A percentile compares a stretch with the other conserved stretches of the same genome.
These are phyloP conservation scores for Syngnathus floridae DNA, from an alignment of 2,113 vertebrate species.

Conservation along the genomic window DNA sequence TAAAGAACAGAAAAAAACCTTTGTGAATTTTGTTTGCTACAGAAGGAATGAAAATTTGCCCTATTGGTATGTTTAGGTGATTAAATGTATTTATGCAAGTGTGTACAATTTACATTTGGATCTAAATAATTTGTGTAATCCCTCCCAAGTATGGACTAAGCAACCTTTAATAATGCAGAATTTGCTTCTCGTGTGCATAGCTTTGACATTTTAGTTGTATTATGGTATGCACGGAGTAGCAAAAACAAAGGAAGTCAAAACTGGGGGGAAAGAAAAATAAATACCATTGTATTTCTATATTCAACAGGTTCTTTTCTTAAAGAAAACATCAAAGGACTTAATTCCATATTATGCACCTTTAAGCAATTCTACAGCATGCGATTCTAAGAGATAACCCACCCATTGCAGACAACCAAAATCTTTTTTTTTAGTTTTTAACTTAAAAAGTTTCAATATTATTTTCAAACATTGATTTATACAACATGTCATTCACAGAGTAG, in stretches of 20 bases:
- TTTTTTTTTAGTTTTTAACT: conserved; percentile 87
- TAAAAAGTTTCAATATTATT: conserved; percentile 99
- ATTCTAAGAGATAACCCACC: conserved; percentile 99
- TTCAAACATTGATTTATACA: conserved; percentile 99
- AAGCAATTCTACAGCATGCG: conserved; percentile 99
- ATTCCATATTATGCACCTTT: conserved; percentile 92
- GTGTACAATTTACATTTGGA: conserved; percentile 61
- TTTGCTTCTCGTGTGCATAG: conserved; percentile 82
- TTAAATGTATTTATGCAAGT: conserved; percentile 49
- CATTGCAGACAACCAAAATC: conserved; percentile 88
- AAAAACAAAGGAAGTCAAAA: conserved; percentile 49
- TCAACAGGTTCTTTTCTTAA: conserved; percentile 92
- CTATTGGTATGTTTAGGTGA: conserved; percentile 54
- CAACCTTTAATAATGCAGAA: conserved; percentile 62
- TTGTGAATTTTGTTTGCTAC: conserved; percentile 78
- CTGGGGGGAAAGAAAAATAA: conserved; percentile 68
- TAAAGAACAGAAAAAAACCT: conserved; percentile 77
- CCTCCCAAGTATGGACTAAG: conserved; percentile 71
- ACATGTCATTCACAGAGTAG: conserved; percentile 96
- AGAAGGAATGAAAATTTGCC: conserved; percentile 78
- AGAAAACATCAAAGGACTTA: conserved; percentile 94
- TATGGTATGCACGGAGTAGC: conserved; percentile 85
- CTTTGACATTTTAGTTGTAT: conserved; percentile 74
- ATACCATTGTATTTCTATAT: conserved; percentile 80
- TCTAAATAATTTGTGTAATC: conserved; percentile 62